Evolutionary conservation across 2,113 vertebrate species (phyloP).

Genomic region (Burhinus oedicnemus): DNA sequence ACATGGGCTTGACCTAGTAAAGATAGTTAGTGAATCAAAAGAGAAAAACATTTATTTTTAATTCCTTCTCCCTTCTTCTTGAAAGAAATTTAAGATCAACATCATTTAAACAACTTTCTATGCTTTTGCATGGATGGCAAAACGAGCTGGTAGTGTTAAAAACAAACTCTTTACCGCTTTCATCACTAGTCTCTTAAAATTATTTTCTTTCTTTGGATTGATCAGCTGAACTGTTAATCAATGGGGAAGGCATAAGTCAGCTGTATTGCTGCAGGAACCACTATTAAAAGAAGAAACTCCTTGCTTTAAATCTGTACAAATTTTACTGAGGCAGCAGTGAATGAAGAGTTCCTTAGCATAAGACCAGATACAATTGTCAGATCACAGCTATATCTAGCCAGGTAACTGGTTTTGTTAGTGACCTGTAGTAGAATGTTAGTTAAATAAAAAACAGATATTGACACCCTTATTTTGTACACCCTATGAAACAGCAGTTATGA

Average conservation of each 20-base stretch:
- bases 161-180: not conserved
- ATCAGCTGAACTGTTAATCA: not conserved
- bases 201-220: not conserved
- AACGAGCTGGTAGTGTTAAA: not conserved
- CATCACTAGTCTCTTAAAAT: not conserved
- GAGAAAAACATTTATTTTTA: not conserved
- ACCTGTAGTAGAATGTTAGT: not conserved
- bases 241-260: not conserved
- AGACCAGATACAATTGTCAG: not conserved
- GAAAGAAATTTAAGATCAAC: not conserved
- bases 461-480: not conserved
- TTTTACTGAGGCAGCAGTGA: not conserved
- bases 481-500: not conserved
- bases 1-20: not conserved
- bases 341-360: not conserved
- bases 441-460: not conserved
- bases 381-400: not conserved
- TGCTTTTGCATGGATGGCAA: not conserved
- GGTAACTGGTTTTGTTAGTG: not conserved
- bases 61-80: not conserved
- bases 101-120: not conserved
- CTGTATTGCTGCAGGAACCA: not conserved
- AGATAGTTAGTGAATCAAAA: not conserved
- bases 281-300: not conserved
- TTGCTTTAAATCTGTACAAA: not conserved